These are phyloP conservation scores for Danaus melanippus DNA, from an alignment of 1,140 invertebrate genomes.

Conservation along the genomic window DNA sequence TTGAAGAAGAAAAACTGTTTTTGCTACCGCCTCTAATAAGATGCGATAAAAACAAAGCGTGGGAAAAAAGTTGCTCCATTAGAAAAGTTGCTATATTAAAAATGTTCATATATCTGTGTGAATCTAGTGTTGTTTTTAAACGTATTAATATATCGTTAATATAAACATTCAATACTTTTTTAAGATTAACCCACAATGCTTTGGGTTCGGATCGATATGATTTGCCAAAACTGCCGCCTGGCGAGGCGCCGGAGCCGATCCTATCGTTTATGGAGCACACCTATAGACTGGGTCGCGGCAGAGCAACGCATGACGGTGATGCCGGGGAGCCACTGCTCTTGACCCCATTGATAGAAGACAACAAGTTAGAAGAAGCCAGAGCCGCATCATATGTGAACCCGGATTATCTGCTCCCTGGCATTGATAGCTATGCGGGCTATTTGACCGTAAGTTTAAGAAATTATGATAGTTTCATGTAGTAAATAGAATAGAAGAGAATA, in stretches of 20 bases:
- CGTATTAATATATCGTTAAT: too few relatives aligned
- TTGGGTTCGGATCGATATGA: constrained; percentile 29
- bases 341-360: constrained; percentile 49
- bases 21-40: too few relatives aligned
- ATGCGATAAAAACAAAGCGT: too few relatives aligned
- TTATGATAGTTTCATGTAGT: too few relatives aligned
- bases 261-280: constrained; percentile 54
- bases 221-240: constrained; percentile 48
- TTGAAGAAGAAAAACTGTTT: too few relatives aligned
- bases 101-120: too few relatives aligned
- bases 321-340: constrained; percentile 55
- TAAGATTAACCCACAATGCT: constrained; percentile 31
- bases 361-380: constrained; percentile 53
- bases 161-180: constrained; percentile 1
- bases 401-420: constrained; percentile 46
- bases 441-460: constrained; percentile 40
- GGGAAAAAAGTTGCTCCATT: too few relatives aligned
- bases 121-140: too few relatives aligned
- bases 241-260: constrained; percentile 57
- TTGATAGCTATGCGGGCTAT: constrained; percentile 66
- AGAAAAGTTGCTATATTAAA: too few relatives aligned
- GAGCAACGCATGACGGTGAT: constrained; percentile 28
- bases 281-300: constrained; percentile 35
- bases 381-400: constrained; percentile 54
- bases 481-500: too few relatives aligned